Base-by-base conservation (phyloP, 2,888 invertebrate species). In the Hypsopygia costalis region DNA sequence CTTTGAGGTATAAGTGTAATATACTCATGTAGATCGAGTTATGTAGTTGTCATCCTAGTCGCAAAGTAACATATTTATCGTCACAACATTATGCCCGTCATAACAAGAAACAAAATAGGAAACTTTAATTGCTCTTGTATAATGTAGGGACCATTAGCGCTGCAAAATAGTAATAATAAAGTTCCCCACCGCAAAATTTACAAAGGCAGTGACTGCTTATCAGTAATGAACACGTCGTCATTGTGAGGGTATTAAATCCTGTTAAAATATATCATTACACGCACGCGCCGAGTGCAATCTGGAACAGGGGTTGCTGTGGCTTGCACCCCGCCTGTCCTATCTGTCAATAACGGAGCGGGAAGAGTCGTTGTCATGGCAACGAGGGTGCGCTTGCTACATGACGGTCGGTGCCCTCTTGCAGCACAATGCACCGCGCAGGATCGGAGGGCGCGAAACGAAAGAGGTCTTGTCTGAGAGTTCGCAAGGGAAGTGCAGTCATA, bases 301-400 rank as follows among this genome's bases (percentile, higher is more conserved):
- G 16, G 20, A 22, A 45, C 44, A 43, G 56, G 62, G 69, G 67
- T 55, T 36, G 60, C 42, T 51, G 53, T 44, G 48, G 52, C 50
- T 40, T 44, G 49, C 50, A 34, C 52, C 61, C 58, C 56, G 62
- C 60, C 66, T 65, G 61, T 61, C 55, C 16, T 4, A 77, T 70
- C 79, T 81, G 81, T 83, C 82, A 80, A 85, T 81, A 76, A 69
- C 71, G 72, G 79, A 69, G 69, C 74, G 69, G 69, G 72, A 69
- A 74, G 72, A 71, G 76, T 80, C 71, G 85, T 88, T 74, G 80
- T 71, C 82, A 86, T 87, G 72, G 70, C 61, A 54, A 88, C 86
- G 64, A 67, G 79, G 79, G 79, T 76, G 75, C 65, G 64, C 67
- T 76, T 73, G 67, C 64, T 62, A 60, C 62, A 56, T 65, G 62